A percentile compares a stretch with the other conserved stretches of the same genome.
phyloP scores from a whole-genome alignment of 2,113 vertebrate genomes.

The Ammodytes dubius region DNA sequence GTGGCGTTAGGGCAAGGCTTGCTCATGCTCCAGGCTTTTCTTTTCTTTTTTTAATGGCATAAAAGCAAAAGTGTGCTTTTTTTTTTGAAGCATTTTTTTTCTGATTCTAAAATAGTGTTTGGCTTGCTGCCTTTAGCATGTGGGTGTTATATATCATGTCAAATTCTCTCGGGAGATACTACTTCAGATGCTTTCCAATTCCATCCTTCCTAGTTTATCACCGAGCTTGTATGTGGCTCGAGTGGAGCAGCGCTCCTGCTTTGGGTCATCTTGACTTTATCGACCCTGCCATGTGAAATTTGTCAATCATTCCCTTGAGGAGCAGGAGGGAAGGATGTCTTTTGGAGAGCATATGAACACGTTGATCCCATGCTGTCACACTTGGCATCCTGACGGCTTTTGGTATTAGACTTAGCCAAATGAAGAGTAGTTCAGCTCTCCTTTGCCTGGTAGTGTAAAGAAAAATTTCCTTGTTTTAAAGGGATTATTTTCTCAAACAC shows the following conservation, averaged over 20 bases:
- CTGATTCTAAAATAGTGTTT: slow-evolving; percentile 44
- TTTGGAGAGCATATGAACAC: slow-evolving; percentile 60
- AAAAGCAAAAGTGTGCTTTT: slow-evolving; percentile 39
- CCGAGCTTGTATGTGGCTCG: slow-evolving; percentile 1
- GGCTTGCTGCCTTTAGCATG: slow-evolving; percentile 76
- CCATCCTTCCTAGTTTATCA: slow-evolving; percentile 15
- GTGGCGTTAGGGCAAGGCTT: slow-evolving; percentile 62
- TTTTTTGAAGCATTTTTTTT: slow-evolving; percentile 42
- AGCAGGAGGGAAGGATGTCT: slow-evolving; percentile 17
- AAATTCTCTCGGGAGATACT: slow-evolving; percentile 26
- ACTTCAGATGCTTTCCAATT: slow-evolving; percentile 61
- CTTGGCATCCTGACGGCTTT: slow-evolving; percentile 36
- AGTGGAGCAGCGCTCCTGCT: slow-evolving; percentile 18
- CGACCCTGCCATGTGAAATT: slow-evolving; percentile 21
- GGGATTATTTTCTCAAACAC: slow-evolving; percentile 60
- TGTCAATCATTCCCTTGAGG: background rate
- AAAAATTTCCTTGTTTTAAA: slow-evolving; percentile 13
- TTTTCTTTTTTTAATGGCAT: slow-evolving; percentile 43
- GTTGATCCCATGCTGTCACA: slow-evolving; percentile 36
- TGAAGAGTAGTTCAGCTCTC: slow-evolving; percentile 31
- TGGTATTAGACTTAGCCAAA: slow-evolving; percentile 18
- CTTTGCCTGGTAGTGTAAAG: slow-evolving; percentile 49
- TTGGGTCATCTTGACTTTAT: slow-evolving; percentile 49
- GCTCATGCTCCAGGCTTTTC: slow-evolving; percentile 39
- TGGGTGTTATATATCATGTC: slow-evolving; percentile 49